phyloP scores from a whole-genome alignment of 2,888 invertebrate genomes.

The Emmelina monodactyla region DNA sequence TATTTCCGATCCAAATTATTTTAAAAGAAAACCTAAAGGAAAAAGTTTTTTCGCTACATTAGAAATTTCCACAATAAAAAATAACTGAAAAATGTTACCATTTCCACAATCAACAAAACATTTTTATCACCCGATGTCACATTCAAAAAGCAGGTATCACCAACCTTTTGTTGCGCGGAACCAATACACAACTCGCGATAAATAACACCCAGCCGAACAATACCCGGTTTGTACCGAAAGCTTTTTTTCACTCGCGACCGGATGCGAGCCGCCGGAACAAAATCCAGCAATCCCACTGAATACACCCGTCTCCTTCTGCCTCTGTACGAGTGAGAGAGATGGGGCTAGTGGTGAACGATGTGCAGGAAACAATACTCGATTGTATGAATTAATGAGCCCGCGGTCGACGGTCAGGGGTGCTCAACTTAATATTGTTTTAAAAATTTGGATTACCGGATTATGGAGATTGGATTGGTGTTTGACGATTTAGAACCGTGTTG shows the following conservation, averaged over 20 bases:
- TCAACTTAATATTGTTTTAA: no score
- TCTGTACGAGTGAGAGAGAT: constrained; percentile 22
- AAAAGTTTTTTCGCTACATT: no score
- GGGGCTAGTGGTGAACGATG: constrained; percentile 31
- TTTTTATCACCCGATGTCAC: constrained; percentile 1
- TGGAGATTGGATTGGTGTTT: no score
- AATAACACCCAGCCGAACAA: constrained; percentile 16
- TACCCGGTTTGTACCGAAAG: constrained; percentile 34
- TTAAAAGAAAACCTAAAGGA: no score
- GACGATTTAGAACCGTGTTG: no score
- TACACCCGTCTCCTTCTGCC: constrained; percentile 24
- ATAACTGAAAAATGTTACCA: no score
- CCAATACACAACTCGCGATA: constrained; percentile 18
- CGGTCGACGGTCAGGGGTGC: constrained; percentile 30
- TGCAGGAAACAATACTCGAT: constrained; percentile 64
- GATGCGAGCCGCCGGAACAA: constrained; percentile 43
- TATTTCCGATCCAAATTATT: no score
- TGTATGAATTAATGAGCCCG: constrained; percentile 55
- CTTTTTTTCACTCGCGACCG: constrained; percentile 52
- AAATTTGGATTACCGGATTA: no score
- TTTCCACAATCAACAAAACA: no score
- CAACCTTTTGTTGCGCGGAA: constrained; percentile 8
- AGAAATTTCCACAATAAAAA: no score
- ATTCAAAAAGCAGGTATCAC: background rate
- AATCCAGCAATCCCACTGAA: constrained; percentile 21